Conservation (phyloP, 2,797 vertebrate genomes). For the Novumbra hubbsi region DNA sequence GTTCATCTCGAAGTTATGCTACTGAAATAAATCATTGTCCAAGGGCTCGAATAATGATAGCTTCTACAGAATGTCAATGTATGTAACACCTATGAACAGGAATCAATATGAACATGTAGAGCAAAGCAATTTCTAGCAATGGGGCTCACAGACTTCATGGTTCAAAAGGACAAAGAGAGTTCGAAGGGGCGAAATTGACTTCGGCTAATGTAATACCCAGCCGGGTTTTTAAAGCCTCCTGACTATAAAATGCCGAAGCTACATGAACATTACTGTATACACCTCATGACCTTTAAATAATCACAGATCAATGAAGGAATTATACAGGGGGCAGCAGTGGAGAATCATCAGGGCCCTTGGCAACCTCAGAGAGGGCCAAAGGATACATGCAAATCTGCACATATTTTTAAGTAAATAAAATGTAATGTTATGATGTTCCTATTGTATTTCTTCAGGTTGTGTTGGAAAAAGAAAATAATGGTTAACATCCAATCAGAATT, state of each 20-base stretch:
- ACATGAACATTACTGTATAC: background rate
- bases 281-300: background rate
- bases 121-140: background rate
- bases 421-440: too few species aligned
- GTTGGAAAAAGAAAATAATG: too few species aligned
- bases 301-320: background rate
- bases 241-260: background rate
- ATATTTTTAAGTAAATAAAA: too few species aligned
- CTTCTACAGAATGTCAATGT: background rate
- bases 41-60: background rate
- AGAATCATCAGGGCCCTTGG: too few species aligned
- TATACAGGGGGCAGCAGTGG: background rate
- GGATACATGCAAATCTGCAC: too few species aligned
- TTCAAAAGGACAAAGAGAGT: background rate
- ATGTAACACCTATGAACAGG: background rate
- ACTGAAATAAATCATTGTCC: background rate
- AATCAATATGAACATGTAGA: constrained; percentile 1
- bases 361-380: too few species aligned
- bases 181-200: background rate
- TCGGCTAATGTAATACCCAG: constrained; percentile 4
- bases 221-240: background rate
- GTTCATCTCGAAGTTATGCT: background rate
- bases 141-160: background rate
- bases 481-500: too few species aligned
- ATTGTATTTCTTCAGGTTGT: too few species aligned